These are phyloP conservation scores for Apotomis turbidana DNA, from an alignment of 2,888 invertebrate genomes.

Conservation along the genomic window DNA sequence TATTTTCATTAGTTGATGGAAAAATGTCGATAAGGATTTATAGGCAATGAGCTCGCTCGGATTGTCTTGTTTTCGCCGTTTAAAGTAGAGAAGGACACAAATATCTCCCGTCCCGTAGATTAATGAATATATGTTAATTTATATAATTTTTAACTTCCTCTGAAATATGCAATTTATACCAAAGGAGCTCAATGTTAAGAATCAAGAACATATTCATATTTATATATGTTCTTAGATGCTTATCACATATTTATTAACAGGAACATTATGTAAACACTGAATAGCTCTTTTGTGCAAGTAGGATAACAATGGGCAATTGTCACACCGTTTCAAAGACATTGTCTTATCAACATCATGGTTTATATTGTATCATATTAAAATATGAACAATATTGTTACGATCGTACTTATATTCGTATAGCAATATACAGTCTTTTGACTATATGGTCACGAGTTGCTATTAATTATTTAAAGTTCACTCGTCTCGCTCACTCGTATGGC, in stretches of 20 bases:
- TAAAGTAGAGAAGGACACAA: neutral
- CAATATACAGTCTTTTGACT: neutral
- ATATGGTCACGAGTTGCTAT: neutral
- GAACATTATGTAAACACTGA: conserved; percentile 1
- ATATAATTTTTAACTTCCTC: neutral
- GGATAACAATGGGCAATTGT: conserved; percentile 1
- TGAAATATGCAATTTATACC: neutral
- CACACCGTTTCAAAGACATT: neutral
- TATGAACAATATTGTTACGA: neutral
- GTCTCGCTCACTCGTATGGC: too few species aligned
- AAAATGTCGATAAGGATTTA: neutral
- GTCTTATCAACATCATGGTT: neutral
- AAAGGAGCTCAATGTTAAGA: neutral
- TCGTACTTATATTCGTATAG: neutral
- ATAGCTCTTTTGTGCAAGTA: neutral
- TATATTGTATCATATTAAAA: neutral
- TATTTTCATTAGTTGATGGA: conserved; percentile 4
- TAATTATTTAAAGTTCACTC: neutral
- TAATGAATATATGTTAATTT: neutral
- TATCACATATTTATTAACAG: neutral
- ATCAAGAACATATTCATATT: neutral
- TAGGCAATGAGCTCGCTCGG: neutral
- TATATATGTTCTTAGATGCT: neutral
- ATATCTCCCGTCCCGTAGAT: neutral
- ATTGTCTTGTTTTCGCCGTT: neutral